Conservation (phyloP, 2,113 vertebrate genomes). For the Porphyrio hochstetteri region DNA sequence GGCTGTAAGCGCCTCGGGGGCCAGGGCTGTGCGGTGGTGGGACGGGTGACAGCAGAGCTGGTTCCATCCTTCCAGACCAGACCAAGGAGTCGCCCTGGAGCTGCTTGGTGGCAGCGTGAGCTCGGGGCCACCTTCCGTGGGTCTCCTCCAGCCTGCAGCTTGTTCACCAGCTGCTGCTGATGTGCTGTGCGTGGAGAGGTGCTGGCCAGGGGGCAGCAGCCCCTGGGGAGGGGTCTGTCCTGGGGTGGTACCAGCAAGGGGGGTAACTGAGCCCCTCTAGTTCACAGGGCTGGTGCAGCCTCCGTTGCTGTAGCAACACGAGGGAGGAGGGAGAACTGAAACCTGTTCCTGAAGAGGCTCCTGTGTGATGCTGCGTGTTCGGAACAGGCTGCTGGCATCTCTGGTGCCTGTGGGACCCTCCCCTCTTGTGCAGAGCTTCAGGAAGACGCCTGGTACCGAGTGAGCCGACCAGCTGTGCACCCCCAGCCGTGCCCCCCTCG, state of each 20-base stretch:
- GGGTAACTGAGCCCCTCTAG: not conserved
- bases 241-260: not conserved
- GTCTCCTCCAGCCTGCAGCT: not conserved
- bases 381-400: not conserved
- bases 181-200: accelerated
- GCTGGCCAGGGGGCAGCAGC: not conserved
- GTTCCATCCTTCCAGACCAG: too few species aligned
- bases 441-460: not conserved
- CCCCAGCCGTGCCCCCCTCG: not conserved
- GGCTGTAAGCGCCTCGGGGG: not conserved
- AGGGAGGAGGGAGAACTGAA: not conserved
- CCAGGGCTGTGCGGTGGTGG: accelerated
- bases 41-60: accelerated
- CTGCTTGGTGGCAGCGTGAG: not conserved
- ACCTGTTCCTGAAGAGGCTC: not conserved
- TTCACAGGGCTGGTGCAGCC: not conserved
- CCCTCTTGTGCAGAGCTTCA: not conserved
- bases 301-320: not conserved
- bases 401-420: not conserved
- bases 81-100: not conserved
- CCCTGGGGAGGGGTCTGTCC: not conserved
- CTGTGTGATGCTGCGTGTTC: not conserved
- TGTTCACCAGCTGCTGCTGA: not conserved
- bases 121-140: not conserved
- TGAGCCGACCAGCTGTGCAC: too few species aligned